Conservation (phyloP, 2,113 vertebrate species). For the Embiotoca jacksoni region DNA sequence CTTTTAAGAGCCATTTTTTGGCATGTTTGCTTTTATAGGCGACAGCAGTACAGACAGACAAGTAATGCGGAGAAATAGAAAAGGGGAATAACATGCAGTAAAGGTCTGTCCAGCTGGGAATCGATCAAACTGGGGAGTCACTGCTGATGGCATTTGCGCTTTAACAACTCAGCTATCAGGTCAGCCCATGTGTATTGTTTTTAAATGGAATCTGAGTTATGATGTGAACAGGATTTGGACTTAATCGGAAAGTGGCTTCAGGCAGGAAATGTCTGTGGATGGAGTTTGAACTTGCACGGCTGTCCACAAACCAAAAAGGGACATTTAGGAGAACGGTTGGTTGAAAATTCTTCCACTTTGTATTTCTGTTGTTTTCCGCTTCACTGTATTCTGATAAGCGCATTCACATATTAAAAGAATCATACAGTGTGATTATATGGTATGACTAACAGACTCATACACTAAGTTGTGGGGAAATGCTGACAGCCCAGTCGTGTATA, state of each 20-base stretch:
- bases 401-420: constrained; percentile 34
- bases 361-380: not conserved
- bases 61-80: too few relatives aligned
- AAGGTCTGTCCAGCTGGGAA: too few relatives aligned
- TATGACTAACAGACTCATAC: not conserved
- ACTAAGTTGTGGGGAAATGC: not conserved
- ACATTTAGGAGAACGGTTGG: not conserved
- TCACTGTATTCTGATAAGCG: not conserved
- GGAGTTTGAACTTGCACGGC: not conserved
- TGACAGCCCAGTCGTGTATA: not conserved
- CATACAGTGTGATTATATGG: not conserved
- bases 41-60: too few relatives aligned
- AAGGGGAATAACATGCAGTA: too few relatives aligned
- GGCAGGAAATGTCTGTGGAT: not conserved
- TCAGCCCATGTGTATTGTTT: not conserved
- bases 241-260: not conserved
- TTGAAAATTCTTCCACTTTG: not conserved
- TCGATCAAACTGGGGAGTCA: too few relatives aligned
- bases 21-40: too few relatives aligned
- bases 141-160: too few relatives aligned
- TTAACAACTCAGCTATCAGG: too few relatives aligned
- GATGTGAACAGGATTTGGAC: not conserved
- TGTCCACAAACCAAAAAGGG: not conserved
- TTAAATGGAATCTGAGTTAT: not conserved
- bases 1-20: too few relatives aligned